Evolutionary conservation across 2,888 invertebrate genomes (phyloP).

Genomic region (Coleophora flavipennella): DNA sequence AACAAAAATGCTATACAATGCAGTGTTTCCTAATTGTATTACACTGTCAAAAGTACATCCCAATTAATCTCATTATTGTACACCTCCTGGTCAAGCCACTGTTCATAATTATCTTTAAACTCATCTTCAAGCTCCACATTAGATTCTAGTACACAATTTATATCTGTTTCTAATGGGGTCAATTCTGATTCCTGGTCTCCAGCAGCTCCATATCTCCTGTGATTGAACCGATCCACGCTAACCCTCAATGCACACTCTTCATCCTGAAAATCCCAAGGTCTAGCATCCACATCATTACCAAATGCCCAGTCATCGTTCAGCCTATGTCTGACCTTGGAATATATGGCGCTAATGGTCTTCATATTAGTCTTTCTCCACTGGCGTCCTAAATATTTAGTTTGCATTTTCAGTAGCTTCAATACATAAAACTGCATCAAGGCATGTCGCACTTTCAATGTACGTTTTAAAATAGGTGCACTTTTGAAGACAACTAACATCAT

Average conservation of each 20-base stretch:
- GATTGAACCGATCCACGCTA: slow-evolving; percentile 96
- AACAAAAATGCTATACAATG: not conserved
- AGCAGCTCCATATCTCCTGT: slow-evolving; percentile 84
- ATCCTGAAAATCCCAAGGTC: slow-evolving; percentile 98
- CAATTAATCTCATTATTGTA: slow-evolving; percentile 88
- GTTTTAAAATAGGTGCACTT: slow-evolving; percentile 97
- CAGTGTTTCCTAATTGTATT: slow-evolving; percentile 14
- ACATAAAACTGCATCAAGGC: slow-evolving; percentile 99
- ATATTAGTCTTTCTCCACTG: slow-evolving; percentile 99
- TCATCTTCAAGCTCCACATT: slow-evolving; percentile 90
- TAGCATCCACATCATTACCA: slow-evolving; percentile 97
- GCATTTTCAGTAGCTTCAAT: slow-evolving; percentile 98
- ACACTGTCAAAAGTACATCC: slow-evolving; percentile 71
- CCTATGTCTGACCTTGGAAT: slow-evolving; percentile 95
- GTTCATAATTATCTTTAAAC: slow-evolving; percentile 92
- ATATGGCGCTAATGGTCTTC: slow-evolving; percentile 99
- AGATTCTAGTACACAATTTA: slow-evolving; percentile 85
- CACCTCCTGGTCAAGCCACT: slow-evolving; percentile 98
- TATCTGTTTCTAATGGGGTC: slow-evolving; percentile 82
- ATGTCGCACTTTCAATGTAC: slow-evolving; percentile 94
- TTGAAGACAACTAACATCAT: slow-evolving; percentile 99
- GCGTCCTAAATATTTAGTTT: slow-evolving; percentile 97
- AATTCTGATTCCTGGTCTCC: slow-evolving; percentile 72
- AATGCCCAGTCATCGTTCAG: slow-evolving; percentile 99
- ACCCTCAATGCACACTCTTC: slow-evolving; percentile 96